Percentiles rank a stretch among this genome's conserved stretches.
Evolutionary conservation across 1,140 invertebrate species (phyloP).

Genomic region (Atopsyche davidsoni): DNA sequence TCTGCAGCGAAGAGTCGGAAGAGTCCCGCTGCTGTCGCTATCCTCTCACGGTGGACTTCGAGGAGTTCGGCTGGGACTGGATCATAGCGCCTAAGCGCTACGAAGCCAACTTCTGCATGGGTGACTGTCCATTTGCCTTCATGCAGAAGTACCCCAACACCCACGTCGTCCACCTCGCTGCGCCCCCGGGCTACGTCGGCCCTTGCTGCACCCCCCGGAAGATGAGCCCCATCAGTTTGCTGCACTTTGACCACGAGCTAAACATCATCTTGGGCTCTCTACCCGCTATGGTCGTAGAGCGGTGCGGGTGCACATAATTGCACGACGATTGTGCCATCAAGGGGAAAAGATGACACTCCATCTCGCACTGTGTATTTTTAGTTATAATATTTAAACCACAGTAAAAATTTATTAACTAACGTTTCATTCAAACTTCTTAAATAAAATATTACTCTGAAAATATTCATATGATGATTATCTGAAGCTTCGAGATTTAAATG

Average conservation of each 20-base stretch:
- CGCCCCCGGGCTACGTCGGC: slow-evolving; percentile 60
- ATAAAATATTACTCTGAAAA: too few relatives aligned
- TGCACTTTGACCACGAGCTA: slow-evolving; percentile 84
- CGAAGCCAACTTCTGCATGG: slow-evolving; percentile 94
- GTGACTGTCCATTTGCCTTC: slow-evolving; percentile 87
- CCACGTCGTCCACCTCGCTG: slow-evolving; percentile 78
- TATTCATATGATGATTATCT: too few relatives aligned
- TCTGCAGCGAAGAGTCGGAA: slow-evolving; percentile 68
- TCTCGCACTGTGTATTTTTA: too few relatives aligned
- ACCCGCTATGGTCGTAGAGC: slow-evolving; percentile 89
- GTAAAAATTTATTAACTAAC: too few relatives aligned
- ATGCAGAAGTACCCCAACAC: slow-evolving; percentile 90
- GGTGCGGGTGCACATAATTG: slow-evolving; percentile 90
- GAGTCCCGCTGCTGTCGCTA: slow-evolving; percentile 84
- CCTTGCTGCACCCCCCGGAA: slow-evolving; percentile 87
- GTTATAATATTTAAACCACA: too few relatives aligned
- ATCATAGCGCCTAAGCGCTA: slow-evolving; percentile 95
- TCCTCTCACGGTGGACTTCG: slow-evolving; percentile 91
- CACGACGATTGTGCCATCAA: too few relatives aligned
- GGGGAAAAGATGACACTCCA: too few relatives aligned
- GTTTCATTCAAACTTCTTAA: too few relatives aligned
- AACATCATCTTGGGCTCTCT: slow-evolving; percentile 85
- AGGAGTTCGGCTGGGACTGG: slow-evolving; percentile 96
- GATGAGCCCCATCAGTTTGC: slow-evolving; percentile 84
- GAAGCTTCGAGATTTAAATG: too few relatives aligned